phyloP scores from a whole-genome alignment of 92 coral and sea anemone species.

The Ricordea florida region DNA sequence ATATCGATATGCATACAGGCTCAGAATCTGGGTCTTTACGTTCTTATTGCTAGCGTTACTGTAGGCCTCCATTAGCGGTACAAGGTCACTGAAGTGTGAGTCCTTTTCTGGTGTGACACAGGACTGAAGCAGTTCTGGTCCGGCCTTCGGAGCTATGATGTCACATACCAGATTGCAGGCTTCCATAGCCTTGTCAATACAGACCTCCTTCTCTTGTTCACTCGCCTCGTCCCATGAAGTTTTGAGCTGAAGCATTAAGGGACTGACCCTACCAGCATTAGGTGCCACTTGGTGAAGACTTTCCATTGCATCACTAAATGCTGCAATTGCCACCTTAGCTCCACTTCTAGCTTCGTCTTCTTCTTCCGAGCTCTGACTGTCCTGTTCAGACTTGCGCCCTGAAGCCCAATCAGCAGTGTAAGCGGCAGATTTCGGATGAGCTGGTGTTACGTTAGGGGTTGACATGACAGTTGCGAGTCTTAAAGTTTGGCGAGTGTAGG shows the following conservation, averaged over 20 bases:
- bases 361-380: conserved; percentile 63
- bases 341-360: conserved; percentile 15
- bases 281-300: conserved; percentile 29
- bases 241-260: conserved; percentile 51
- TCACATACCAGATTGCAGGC: conserved; percentile 68
- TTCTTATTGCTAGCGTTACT: conserved; percentile 45
- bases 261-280: conserved; percentile 31
- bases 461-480: conserved; percentile 46
- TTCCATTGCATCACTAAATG: conserved; percentile 57
- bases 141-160: conserved; percentile 72
- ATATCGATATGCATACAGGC: conserved; percentile 62
- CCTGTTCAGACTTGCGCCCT: conserved; percentile 28
- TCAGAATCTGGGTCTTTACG: conserved; percentile 57
- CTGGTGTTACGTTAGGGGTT: conserved; percentile 61
- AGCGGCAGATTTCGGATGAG: conserved; percentile 24
- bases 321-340: conserved; percentile 31
- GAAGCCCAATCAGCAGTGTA: conserved; percentile 59
- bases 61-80: conserved; percentile 61
- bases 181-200: conserved; percentile 71
- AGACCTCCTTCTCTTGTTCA: conserved; percentile 51
- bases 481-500: conserved; percentile 67
- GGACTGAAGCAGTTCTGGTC: conserved; percentile 53
- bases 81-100: conserved; percentile 21
- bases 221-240: conserved; percentile 62
- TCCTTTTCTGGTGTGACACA: conserved; percentile 14